phyloP scores from a whole-genome alignment of 2,113 vertebrate species.

The Apodemus sylvaticus region DNA sequence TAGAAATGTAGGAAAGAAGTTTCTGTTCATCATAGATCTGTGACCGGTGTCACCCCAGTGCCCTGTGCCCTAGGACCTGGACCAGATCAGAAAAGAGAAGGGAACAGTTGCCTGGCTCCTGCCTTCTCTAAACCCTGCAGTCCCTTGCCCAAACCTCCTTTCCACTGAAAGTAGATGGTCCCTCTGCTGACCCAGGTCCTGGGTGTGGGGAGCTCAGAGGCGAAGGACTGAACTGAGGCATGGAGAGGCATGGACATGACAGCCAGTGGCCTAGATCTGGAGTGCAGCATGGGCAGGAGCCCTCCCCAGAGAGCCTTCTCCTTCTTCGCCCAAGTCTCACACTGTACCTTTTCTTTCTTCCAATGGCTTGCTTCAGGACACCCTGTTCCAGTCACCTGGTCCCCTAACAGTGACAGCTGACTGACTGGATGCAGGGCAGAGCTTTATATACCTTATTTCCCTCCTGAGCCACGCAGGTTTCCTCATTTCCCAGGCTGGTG shows the following conservation, averaged over 20 bases:
- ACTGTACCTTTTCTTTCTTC: background rate
- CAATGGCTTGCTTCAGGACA: background rate
- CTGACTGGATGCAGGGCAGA: background rate
- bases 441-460: background rate
- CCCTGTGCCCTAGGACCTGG: background rate
- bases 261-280: background rate
- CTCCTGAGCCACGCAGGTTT: background rate
- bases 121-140: background rate
- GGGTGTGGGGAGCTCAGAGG: background rate
- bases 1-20: background rate
- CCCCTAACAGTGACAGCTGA: background rate
- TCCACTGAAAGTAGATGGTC: background rate
- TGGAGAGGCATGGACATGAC: fast-evolving
- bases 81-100: background rate
- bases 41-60: background rate
- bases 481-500: background rate
- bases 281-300: background rate
- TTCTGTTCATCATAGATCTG: background rate
- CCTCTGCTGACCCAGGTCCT: background rate
- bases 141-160: background rate
- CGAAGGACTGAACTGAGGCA: background rate
- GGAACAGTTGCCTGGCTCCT: background rate
- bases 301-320: background rate
- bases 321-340: background rate
- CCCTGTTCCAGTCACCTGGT: background rate